Base-by-base conservation (phyloP, 2,797 vertebrate species). In the Hirundo rustica region DNA sequence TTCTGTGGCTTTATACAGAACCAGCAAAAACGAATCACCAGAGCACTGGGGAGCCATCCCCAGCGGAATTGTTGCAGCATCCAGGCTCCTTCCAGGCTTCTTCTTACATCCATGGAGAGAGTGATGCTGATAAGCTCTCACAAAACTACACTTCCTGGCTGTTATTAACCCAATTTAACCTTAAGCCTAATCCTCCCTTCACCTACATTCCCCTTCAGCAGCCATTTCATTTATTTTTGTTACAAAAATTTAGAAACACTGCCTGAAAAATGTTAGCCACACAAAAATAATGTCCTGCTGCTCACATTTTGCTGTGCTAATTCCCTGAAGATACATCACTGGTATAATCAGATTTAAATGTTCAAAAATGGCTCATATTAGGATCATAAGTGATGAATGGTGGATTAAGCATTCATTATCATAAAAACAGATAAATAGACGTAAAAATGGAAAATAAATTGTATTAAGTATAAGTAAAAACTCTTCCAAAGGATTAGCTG, bases 281-380 rank as follows among this genome's bases (percentile, higher is more conserved):
- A 5, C 48, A n/a, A 66, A 76, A 78, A 64, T 30, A 71, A 13
- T 12, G 21, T 58, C 85, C 85, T 73, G n/a, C 64, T 73, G 79
- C 38, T 94, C 85, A 87, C 71, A 54, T 29, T 85, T 80, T 2
- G 6, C 50, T 68, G 36, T 60, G 25, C 17, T 91, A 82, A 91
- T 96, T 90, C 83, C 61, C 79, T 68, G 79, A 85, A 85, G 65
- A 32, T 65, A 42, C 21, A n/a, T 51, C 4, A 3, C 44, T 78
- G 38, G 9, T 71, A 81, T 89, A 95, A 96, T 95, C 93, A 93
- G 92, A 94, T 91, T 90, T 62, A 88, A 77, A 71, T 45, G 15
- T 68, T 94, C 48, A 87, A 65, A 88, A 91, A 65, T 11, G 18
- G 16, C 67, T 91, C 68, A 57, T 40, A 57, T 21, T 55, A 91